A percentile compares a stretch with the other conserved stretches of the same genome.
phyloP scores from a whole-genome alignment of 2,888 invertebrate genomes.

The Gymnoscelis rufifasciata region DNA sequence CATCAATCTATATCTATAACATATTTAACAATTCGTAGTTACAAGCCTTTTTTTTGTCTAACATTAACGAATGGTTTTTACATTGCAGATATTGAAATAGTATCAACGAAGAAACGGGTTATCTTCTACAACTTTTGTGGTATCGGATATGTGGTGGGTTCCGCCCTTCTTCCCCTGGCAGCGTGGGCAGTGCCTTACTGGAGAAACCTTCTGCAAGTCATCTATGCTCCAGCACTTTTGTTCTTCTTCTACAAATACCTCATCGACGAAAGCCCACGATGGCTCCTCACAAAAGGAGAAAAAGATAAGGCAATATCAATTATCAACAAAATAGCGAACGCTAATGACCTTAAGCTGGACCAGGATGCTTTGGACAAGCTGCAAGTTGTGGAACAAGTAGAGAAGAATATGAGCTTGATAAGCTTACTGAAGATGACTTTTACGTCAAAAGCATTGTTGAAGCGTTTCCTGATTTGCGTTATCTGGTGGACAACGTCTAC shows the following conservation, averaged over 20 bases:
- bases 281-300: slow-evolving; percentile 85
- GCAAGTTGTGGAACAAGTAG: slow-evolving; percentile 31
- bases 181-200: slow-evolving; percentile 80
- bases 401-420: slow-evolving; percentile 38
- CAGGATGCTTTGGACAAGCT: slow-evolving; percentile 41
- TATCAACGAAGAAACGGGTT: slow-evolving; percentile 51
- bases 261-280: slow-evolving; percentile 87
- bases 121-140: slow-evolving; percentile 43
- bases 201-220: slow-evolving; percentile 81
- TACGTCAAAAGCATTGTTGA: slow-evolving; percentile 46
- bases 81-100: slow-evolving; percentile 54
- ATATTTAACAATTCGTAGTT: too few species aligned
- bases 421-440: slow-evolving; percentile 53
- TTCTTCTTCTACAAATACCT: slow-evolving; percentile 82
- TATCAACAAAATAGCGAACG: slow-evolving; percentile 80
- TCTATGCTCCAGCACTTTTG: slow-evolving; percentile 84
- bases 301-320: slow-evolving; percentile 81
- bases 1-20: too few species aligned
- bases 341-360: slow-evolving; percentile 53
- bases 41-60: too few species aligned
- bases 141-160: slow-evolving; percentile 48
- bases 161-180: slow-evolving; percentile 38
- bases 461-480: slow-evolving; percentile 58
- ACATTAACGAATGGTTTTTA: neutral
- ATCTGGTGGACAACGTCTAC: slow-evolving; percentile 82